phyloP scores from a whole-genome alignment of 2,797 vertebrate species.

The Chelon labrosus region DNA sequence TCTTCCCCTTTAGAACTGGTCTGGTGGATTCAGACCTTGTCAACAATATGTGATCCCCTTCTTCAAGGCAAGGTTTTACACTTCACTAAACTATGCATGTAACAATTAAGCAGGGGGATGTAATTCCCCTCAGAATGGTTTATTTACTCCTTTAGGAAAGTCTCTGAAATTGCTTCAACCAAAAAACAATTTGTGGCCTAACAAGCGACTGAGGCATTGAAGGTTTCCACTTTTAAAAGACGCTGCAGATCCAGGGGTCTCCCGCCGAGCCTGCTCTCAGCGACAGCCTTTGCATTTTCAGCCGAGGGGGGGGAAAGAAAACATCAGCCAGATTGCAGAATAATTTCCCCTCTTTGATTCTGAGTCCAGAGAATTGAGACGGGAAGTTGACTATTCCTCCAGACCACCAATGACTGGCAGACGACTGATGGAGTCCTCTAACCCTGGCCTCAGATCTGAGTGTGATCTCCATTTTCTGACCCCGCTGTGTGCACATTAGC shows the following conservation, averaged over 20 bases:
- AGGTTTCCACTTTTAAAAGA: conserved; percentile 53
- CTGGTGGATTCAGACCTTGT: conserved; percentile 25
- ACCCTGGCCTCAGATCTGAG: conserved; percentile 67
- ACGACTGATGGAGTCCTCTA: conserved; percentile 21
- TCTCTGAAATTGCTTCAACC: conserved; percentile 72
- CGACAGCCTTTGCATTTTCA: conserved; percentile 74
- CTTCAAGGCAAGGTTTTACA: conserved; percentile 58
- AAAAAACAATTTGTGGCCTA: conserved; percentile 74
- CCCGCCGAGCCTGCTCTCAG: conserved; percentile 54
- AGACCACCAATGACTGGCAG: conserved; percentile 84
- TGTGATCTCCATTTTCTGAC: conserved; percentile 33
- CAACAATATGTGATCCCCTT: conserved; percentile 11
- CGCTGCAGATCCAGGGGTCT: conserved; percentile 42
- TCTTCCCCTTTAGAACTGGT: conserved; percentile 28
- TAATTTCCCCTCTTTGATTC: conserved; percentile 88
- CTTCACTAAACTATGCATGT: conserved; percentile 62
- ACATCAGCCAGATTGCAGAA: conserved; percentile 83
- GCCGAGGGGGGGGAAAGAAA: conserved; percentile 66
- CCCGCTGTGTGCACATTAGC: conserved; percentile 11
- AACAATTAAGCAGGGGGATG: conserved; percentile 67
- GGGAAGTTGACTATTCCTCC: conserved; percentile 87
- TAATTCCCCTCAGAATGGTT: conserved; percentile 68
- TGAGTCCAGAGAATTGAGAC: conserved; percentile 82
- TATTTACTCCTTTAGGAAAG: conserved; percentile 74
- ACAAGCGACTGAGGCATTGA: conserved; percentile 55